Percentiles rank a stretch among this genome's conserved stretches.
Evolutionary conservation across 2,888 invertebrate species (phyloP).

Genomic region (Tubiluchus corallicola): DNA sequence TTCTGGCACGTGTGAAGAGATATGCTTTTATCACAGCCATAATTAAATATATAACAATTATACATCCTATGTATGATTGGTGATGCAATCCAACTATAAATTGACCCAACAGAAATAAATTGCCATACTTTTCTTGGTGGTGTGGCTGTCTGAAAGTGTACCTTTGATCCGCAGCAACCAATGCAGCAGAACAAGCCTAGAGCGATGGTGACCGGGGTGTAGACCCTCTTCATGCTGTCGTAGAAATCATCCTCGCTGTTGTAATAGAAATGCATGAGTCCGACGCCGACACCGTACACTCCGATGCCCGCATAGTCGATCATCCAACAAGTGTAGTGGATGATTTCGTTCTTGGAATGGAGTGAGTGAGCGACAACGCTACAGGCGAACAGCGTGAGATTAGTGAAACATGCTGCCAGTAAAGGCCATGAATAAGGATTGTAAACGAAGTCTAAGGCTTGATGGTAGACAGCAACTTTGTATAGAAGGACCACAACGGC

Average conservation of each 20-base stretch:
- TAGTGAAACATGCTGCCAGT: too few relatives aligned
- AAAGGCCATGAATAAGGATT: too few relatives aligned
- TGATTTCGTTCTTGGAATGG: conserved; percentile 23
- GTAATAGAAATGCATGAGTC: conserved; percentile 25
- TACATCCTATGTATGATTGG: too few relatives aligned
- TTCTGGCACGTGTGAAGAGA: conserved; percentile 22
- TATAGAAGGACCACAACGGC: too few relatives aligned
- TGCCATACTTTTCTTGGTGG: too few relatives aligned
- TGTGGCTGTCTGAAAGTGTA: conserved; percentile 25
- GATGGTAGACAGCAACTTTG: too few relatives aligned
- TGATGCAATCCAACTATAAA: conserved; percentile 24
- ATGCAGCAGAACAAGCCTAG: conserved; percentile 21
- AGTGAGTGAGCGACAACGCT: conserved; percentile 25
- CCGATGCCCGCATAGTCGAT: conserved; percentile 28
- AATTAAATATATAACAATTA: too few relatives aligned
- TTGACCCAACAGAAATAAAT: too few relatives aligned
- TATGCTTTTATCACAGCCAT: conserved; percentile 20
- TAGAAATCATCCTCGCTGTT: conserved; percentile 20
- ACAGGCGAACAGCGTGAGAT: conserved; percentile 23
- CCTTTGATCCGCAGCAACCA: conserved; percentile 22
- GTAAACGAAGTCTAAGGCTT: too few relatives aligned
- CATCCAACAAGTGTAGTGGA: conserved; percentile 28
- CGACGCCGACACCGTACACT: conserved; percentile 27
- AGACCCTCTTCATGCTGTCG: conserved; percentile 16
- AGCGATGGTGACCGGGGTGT: conserved; percentile 16